Evolutionary conservation across 2,888 invertebrate genomes (phyloP), one percentile per base, ranked within the genome.

Genomic region (Amphiduros pacificus): DNA sequence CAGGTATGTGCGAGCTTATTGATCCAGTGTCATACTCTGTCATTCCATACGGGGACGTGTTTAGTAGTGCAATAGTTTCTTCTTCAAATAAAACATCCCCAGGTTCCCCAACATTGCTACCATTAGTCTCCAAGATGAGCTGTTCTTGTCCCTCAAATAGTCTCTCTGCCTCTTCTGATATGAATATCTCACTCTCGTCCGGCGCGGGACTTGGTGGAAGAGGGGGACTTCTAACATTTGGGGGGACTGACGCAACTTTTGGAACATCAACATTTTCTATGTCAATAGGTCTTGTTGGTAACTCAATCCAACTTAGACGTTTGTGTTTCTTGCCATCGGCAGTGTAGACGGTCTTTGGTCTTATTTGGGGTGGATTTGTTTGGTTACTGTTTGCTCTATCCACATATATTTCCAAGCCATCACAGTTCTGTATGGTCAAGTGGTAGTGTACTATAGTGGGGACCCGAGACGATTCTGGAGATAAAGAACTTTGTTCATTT

Each of bases 381-480:
- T 9, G 20, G 2, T 1, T 17, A 1, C 11, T 36, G 22, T 54
- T 20, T 9, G 20, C 6, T 2, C 29, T 28, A 6, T 54, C n/a
- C 1, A 36, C 54, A 31, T 54, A 32, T 17, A 54, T 29, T 5
- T 36, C 54, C 2, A 54, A 24, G 5, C 54, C 54, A 6, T 54
- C 54, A 31, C 32, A 17, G 36, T 54, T 54, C 36, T 54, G 54
- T 9, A 54, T 54, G 54, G 54, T 54, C 20, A 54, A 31, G 24
- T 54, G 54, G 36, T 54, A 54, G 36, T 54, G 54, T 14, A 54
- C n/a, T n/a, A n/a, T n/a, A n/a, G n/a, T n/a, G n/a, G n/a, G n/a
- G n/a, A n/a, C n/a, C n/a, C n/a, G n/a, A n/a, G n/a, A n/a, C n/a
- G n/a, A n/a, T n/a, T n/a, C n/a, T n/a, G n/a, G n/a, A n/a, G n/a